Base-by-base conservation (phyloP, 2,888 invertebrate species). In the Venustoraphidia nigricollis region DNA sequence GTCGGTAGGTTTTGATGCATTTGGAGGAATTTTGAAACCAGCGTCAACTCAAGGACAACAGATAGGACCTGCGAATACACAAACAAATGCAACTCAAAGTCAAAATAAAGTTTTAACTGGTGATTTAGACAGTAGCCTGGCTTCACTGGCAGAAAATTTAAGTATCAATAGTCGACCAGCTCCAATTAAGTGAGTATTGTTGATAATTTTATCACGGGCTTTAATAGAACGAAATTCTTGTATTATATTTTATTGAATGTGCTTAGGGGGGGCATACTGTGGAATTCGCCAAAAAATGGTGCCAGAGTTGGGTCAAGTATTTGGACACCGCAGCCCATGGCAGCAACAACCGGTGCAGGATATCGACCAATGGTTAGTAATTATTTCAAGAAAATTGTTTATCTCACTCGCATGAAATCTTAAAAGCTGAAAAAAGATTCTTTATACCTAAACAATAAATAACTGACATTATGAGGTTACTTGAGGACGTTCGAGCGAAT, bases 121-220 rank as follows among this genome's bases (percentile, higher is more conserved):
- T 48, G 95, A 95, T 68, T 73, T 96, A 66, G 94, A 96, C 66
- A 88, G 91, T 57, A 93, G 92, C 58, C 79, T 95, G 52, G 93
- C 93, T 53, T 87, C 87, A 55, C 73, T 96, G 58, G 95, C 94
- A 53, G 90, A 94, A 70, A 95, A 94, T 69, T 77, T 96, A 58
- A 79, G 83, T 59, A 90, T 91, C 60, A 87, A 88, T 69, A 81
- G 78, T 55, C 76, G 78, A 36, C 69, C 78, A 45, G 76, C 76
- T 44, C 73, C 75, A 59, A 77, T 75, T 51, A 82, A 87, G 87
- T 87, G 69, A 80, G 83, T 76, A 40, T 39, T 39, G 48, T 46
- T 40, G 38, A 35, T 27, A 49, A 10, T 49, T 36, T 40, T 11
- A 36, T 40, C 43, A 9, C 38, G 17, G n/a, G 17, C 46, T 36